Evolutionary conservation across 2,797 vertebrate genomes (phyloP), one percentile per base, ranked within the genome.

Genomic region (Meda fulgida): DNA sequence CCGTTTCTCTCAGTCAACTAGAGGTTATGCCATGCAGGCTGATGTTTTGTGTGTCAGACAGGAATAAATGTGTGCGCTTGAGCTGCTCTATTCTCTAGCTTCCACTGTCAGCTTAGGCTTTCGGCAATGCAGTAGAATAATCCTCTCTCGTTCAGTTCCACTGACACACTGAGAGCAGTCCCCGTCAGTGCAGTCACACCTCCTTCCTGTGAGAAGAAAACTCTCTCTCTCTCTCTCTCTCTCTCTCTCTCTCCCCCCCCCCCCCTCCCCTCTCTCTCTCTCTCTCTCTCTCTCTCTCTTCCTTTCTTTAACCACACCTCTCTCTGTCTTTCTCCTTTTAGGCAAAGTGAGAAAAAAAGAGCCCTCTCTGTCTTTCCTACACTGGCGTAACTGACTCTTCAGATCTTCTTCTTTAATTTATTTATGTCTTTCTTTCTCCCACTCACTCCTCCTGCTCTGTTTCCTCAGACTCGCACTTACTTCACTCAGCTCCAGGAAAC

Each of bases 401-500:
- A 36, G 77, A 90, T 90, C 92, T 92, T 89, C 90, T 23, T 48
- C 71, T 84, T 21, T 80, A 34, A 72, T 72, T 85, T 80, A 84
- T 77, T 76, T 76, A 83, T 40, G 46, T 48, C 16, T 48, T 18
- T 67, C 60, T 6, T 40, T 60, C 75, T 60, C 53, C 89, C 87
- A 90, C 90, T 73, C 38, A 72, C 10, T 79, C 66, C 51, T 58
- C 34, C 72, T 19, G 40, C 70, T 75, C 53, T 4, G 11, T 78
- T 70, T 84, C 53, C 51, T 48, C 21, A 36, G 58, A 58, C 46
- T n/a, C 69, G 38, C 40, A 83, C 71, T 78, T 78, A 93, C 94
- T 95, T 94, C 96, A 95, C 96, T 95, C 95, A 93, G 94, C 93
- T 92, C 93, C 90, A 93, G 93, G 90, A 93, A 94, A 92, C 93